These are phyloP conservation scores for Acrobasis consociella DNA, from an alignment of 2,888 invertebrate species.

Conservation along the genomic window DNA sequence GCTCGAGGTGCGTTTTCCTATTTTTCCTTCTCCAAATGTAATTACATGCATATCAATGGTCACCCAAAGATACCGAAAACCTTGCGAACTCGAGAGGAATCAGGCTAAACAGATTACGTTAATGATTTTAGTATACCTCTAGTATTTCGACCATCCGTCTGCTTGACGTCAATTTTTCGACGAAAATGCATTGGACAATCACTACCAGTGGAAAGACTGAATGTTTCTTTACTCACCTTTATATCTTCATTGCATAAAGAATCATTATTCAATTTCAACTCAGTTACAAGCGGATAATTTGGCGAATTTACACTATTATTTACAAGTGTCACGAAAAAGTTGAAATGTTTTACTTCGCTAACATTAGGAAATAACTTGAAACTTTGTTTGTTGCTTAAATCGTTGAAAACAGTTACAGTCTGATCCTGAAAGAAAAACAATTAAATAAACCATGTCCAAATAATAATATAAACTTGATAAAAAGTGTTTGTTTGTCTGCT, in stretches of 20 bases:
- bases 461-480: too few relatives aligned
- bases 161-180: too few relatives aligned
- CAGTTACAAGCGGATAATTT: slow-evolving; percentile 51
- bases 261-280: slow-evolving; percentile 56
- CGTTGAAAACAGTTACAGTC: slow-evolving; percentile 40
- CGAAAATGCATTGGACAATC: too few relatives aligned
- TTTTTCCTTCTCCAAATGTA: too few relatives aligned
- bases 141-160: too few relatives aligned
- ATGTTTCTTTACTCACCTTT: slow-evolving; percentile 50
- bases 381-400: slow-evolving; percentile 41
- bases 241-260: slow-evolving; percentile 60
- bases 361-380: slow-evolving; percentile 47
- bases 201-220: too few relatives aligned
- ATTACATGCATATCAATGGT: too few relatives aligned
- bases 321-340: slow-evolving; percentile 48
- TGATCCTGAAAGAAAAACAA: slow-evolving; percentile 45
- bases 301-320: slow-evolving; percentile 26
- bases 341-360: slow-evolving; percentile 47
- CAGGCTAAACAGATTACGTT: too few relatives aligned
- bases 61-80: too few relatives aligned
- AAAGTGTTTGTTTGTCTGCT: background rate
- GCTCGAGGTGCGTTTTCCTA: too few relatives aligned
- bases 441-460: background rate
- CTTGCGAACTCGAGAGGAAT: background rate
- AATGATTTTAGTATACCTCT: too few relatives aligned